Evolutionary conservation across 2,888 invertebrate species (phyloP).

Genomic region (Xestia xanthographa): DNA sequence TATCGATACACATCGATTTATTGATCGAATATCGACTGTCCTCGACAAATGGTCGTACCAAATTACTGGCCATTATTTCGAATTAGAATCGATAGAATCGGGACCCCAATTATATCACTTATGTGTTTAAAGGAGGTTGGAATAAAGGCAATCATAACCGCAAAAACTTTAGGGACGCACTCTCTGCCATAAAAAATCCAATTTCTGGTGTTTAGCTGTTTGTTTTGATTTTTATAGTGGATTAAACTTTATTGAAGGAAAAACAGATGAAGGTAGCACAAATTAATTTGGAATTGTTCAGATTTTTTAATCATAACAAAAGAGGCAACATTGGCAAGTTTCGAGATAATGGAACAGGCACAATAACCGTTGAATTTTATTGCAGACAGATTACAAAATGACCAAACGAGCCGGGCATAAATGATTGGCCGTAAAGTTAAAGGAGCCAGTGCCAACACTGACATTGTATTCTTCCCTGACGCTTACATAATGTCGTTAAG

Average conservation of each 20-base stretch:
- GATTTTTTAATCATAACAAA: slow-evolving; percentile 54
- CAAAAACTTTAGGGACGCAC: slow-evolving; percentile 77
- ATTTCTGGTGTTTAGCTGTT: slow-evolving; percentile 68
- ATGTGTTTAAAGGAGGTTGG: slow-evolving; percentile 90
- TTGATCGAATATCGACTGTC: slow-evolving; percentile 90
- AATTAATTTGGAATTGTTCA: slow-evolving; percentile 38
- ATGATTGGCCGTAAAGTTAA: slow-evolving; percentile 84
- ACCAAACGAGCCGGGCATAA: slow-evolving; percentile 81
- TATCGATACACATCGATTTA: slow-evolving; percentile 90
- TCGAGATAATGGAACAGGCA: slow-evolving; percentile 79
- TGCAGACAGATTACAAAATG: slow-evolving; percentile 85
- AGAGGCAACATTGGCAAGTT: slow-evolving; percentile 70
- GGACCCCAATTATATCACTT: slow-evolving; percentile 90
- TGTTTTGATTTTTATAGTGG: slow-evolving; percentile 70
- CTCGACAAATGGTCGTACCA: slow-evolving; percentile 89
- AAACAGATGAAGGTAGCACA: slow-evolving; percentile 29
- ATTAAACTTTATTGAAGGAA: slow-evolving; percentile 48
- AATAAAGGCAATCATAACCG: slow-evolving; percentile 83
- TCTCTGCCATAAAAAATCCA: slow-evolving; percentile 67
- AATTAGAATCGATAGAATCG: slow-evolving; percentile 90
- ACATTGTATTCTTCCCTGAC: slow-evolving; percentile 78
- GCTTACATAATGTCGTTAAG: slow-evolving; percentile 54
- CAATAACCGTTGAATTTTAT: slow-evolving; percentile 84
- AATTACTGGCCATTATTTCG: slow-evolving; percentile 90
- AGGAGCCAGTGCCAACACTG: slow-evolving; percentile 73